These are phyloP conservation scores for Pogonomyrmex californicus DNA, from an alignment of 1,140 invertebrate species.

Conservation along the genomic window DNA sequence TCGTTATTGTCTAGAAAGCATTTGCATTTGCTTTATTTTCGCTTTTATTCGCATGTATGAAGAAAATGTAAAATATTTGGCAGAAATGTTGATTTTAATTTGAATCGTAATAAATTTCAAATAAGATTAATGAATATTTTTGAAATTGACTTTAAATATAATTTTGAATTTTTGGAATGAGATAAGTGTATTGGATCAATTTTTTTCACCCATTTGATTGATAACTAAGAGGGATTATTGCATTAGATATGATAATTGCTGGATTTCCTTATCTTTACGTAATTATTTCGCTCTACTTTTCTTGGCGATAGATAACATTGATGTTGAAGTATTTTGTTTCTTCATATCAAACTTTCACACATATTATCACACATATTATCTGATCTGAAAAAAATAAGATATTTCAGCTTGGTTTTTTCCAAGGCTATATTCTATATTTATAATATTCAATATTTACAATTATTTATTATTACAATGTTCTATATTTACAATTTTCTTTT, in stretches of 20 bases:
- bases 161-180: background rate
- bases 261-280: background rate
- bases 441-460: background rate
- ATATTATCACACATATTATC: background rate
- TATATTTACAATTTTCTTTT: background rate
- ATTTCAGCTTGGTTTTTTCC: background rate
- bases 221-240: background rate
- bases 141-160: background rate
- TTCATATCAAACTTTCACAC: background rate
- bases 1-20: background rate
- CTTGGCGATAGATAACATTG: background rate
- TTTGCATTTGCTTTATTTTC: background rate
- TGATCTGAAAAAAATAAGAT: background rate
- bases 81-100: background rate
- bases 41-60: background rate
- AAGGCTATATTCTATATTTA: background rate
- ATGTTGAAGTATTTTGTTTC: conserved; percentile 17
- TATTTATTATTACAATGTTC: too few relatives aligned
- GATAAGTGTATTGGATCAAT: background rate
- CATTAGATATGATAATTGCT: background rate
- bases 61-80: background rate
- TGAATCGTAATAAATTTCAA: background rate
- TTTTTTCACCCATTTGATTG: background rate
- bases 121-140: conserved; percentile 10
- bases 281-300: conserved; percentile 2